Evolutionary conservation across 1,140 invertebrate genomes (phyloP), one percentile per base, ranked within the genome.

Genomic region (Drosophila punjabiensis): DNA sequence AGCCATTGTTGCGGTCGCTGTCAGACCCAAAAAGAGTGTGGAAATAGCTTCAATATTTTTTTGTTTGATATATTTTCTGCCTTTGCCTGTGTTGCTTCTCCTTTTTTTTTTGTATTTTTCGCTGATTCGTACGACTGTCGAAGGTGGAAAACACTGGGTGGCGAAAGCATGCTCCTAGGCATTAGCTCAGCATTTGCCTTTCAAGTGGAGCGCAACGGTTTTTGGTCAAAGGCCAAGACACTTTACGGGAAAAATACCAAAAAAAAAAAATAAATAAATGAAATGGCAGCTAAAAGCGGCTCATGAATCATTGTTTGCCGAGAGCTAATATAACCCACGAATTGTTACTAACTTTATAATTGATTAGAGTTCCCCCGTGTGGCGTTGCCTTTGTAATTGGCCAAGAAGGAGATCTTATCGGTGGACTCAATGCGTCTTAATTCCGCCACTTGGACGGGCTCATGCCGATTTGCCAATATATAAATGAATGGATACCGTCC

Each of bases 1-100:
- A 88, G 85, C 73, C 73, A 87, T 88, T 88, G 85, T 90, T 88
- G 85, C 75, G 85, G 85, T 88, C 75, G 85, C 74, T 76, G 53
- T 75, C 62, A 69, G 81, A 65, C 65, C 79, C 69, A 70, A 76
- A 79, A 78, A 63, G 28, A 88, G 78, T 75, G 74, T 85, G 71
- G 82, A 79, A 90, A 85, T 86, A 74, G 66, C 79, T 89, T 90
- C 75, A 82, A 89, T 85, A 77, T 79, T 82, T 85, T 74, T 24
- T 32, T 58, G 63, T 62, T 67, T 81, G 24, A 63, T 76, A 58
- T 76, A 58, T 61, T 66, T 63, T 73, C 48, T 50, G 48, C 24
- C 62, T 77, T 64, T 43, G 56, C 59, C 65, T 65, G 47, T 28
- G 47, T 28, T 50, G 14, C 30, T 53, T 2, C 32, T 53, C 2